Evolutionary conservation across 2,888 invertebrate genomes (phyloP).

Genomic region (Yponomeuta evonymella): DNA sequence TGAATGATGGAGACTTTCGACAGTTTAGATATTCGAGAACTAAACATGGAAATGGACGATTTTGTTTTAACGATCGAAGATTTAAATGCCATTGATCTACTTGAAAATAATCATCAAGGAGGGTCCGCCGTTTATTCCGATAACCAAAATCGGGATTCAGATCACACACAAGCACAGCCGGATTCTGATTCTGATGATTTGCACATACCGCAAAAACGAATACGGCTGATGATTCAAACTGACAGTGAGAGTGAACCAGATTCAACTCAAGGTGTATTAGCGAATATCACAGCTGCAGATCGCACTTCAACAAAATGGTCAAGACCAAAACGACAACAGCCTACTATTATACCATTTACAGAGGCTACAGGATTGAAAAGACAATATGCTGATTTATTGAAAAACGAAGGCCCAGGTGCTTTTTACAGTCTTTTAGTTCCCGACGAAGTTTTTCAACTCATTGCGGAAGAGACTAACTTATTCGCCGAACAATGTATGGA

Average conservation of each 20-base stretch:
- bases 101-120: conserved; percentile 22
- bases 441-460: background rate
- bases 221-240: no score
- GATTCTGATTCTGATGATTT: conserved; percentile 31
- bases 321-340: conserved; percentile 31
- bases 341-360: conserved; percentile 30
- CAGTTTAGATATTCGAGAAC: conserved; percentile 23
- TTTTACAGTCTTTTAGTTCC: conserved; percentile 13
- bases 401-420: conserved; percentile 12
- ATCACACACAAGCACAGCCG: conserved; percentile 31
- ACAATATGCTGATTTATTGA: conserved; percentile 16
- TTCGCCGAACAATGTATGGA: background rate
- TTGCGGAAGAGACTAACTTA: background rate
- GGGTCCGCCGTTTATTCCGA: conserved; percentile 27
- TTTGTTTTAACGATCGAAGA: conserved; percentile 12
- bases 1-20: conserved; percentile 29
- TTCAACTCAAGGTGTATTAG: conserved; percentile 22
- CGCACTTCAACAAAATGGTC: conserved; percentile 30
- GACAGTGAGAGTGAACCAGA: no score
- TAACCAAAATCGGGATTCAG: conserved; percentile 29
- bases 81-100: no score
- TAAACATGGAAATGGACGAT: conserved; percentile 31
- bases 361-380: conserved; percentile 23
- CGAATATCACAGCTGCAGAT: conserved; percentile 30
- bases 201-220: no score